Base-by-base conservation (phyloP, 2,888 invertebrate species). In the Leucophora obtusa region DNA sequence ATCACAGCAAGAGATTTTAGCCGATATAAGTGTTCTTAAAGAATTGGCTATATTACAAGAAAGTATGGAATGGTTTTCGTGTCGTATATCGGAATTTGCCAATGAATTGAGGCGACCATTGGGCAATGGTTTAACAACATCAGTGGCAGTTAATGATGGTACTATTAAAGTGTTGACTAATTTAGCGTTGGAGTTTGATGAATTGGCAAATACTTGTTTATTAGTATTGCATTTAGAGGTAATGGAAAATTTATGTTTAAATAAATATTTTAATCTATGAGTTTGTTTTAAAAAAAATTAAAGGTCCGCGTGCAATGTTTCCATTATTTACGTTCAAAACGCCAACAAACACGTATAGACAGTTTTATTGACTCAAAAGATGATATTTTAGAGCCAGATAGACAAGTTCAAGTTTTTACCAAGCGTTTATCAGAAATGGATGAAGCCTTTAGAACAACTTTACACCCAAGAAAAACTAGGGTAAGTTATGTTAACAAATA, bases 171-270 rank as follows among this genome's bases (percentile, higher is more conserved):
- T 94, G 60, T 90, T 95, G 62, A 92, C 93, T 9, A 92, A 94
- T 82, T 92, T 96, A 66, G 95, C 96, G 0, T 91, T 93, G 83
- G 95, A 96, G 83, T 97, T 97, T 88, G 95, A 97, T 87, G 96
- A 97, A 85, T 92, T 98, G 71, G 95, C 97, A 0, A 96, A 97
- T 87, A 97, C 96, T 69, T 98, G 98, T 87, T 92, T 98, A 78
- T 91, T 99, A 53, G 94, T 98, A 78, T 91, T 98, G 69, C 98
- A 98, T 92, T 92, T 98, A 84, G 98, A 99, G 92, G 96, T 96
- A 71, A 85, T 17, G 14, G 2, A 35, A 10, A 6, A 28, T 28
- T 28, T 6, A 28, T 28, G 3, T 7, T 28, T 28, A 4, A 24
- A 28, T 28, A 6, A 28, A 6, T 28, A 28, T 3, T 1, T 28